phyloP scores from a whole-genome alignment of 2,113 vertebrate species.

The Corythornis cristatus region DNA sequence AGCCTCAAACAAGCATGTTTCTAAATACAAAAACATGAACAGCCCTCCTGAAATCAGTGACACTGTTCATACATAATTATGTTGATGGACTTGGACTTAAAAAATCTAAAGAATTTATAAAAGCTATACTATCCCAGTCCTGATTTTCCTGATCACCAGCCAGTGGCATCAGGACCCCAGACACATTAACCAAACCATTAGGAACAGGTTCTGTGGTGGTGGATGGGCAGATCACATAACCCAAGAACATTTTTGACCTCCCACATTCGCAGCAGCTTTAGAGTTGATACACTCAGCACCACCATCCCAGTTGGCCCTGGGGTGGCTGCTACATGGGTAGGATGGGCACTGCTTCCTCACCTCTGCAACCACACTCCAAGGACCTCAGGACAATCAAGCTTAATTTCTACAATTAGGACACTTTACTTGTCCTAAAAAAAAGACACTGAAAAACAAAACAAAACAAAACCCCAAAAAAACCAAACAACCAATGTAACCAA shows the following conservation, averaged over 20 bases:
- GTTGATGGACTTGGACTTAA: neutral
- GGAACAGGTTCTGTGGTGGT: neutral
- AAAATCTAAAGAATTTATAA: neutral
- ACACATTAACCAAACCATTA: neutral
- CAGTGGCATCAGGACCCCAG: neutral
- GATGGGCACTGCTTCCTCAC: rapidly evolving
- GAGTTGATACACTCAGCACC: rapidly evolving
- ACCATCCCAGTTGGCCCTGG: rapidly evolving
- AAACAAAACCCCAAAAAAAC: no score
- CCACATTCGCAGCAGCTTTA: neutral
- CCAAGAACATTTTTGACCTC: rapidly evolving
- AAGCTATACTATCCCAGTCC: neutral
- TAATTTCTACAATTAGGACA: neutral
- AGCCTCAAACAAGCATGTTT: neutral
- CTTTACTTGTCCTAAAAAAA: neutral
- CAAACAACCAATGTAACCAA: no score
- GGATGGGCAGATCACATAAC: rapidly evolving
- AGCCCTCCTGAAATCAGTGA: neutral
- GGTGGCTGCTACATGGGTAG: rapidly evolving
- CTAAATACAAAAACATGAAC: neutral
- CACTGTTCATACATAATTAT: neutral
- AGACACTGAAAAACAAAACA: no score
- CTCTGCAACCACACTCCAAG: rapidly evolving
- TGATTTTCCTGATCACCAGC: neutral
- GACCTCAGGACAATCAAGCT: neutral